Evolutionary conservation across 1,140 invertebrate genomes (phyloP).

Genomic region (Propsilocerus akamusi): DNA sequence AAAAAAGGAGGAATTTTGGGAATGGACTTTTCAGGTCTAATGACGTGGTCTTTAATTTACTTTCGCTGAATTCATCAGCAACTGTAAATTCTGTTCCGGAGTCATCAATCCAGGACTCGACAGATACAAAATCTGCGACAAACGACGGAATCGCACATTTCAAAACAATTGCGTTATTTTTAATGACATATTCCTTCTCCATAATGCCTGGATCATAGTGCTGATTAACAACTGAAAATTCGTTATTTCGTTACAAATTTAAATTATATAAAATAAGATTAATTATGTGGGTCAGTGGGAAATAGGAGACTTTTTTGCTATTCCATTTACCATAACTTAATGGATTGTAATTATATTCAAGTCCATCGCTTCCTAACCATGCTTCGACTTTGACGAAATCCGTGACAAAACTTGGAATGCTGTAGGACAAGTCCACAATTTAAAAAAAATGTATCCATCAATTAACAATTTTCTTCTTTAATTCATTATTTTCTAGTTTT

Average conservation of each 20-base stretch:
- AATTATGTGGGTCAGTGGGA: too few species aligned
- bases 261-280: slow-evolving; percentile 2
- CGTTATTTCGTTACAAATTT: slow-evolving; percentile 5
- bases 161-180: slow-evolving; percentile 43
- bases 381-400: slow-evolving; percentile 79
- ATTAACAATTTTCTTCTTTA: too few species aligned
- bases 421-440: too few species aligned
- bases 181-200: slow-evolving; percentile 44
- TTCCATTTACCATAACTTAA: too few species aligned
- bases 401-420: slow-evolving; percentile 81
- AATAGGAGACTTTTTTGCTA: too few species aligned
- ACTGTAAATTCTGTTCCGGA: slow-evolving; percentile 26
- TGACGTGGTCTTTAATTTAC: too few species aligned
- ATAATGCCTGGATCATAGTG: slow-evolving; percentile 63
- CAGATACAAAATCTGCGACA: slow-evolving; percentile 48
- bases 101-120: slow-evolving; percentile 41
- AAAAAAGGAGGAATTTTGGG: too few species aligned
- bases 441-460: too few species aligned
- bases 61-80: slow-evolving; percentile 29
- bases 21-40: too few species aligned
- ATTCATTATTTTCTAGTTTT: too few species aligned
- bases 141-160: slow-evolving; percentile 48
- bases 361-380: slow-evolving; percentile 65
- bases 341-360: too few species aligned
- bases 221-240: slow-evolving; percentile 53